These are phyloP conservation scores for Grammomys surdaster DNA, from an alignment of 2,113 vertebrate genomes.

Conservation along the genomic window DNA sequence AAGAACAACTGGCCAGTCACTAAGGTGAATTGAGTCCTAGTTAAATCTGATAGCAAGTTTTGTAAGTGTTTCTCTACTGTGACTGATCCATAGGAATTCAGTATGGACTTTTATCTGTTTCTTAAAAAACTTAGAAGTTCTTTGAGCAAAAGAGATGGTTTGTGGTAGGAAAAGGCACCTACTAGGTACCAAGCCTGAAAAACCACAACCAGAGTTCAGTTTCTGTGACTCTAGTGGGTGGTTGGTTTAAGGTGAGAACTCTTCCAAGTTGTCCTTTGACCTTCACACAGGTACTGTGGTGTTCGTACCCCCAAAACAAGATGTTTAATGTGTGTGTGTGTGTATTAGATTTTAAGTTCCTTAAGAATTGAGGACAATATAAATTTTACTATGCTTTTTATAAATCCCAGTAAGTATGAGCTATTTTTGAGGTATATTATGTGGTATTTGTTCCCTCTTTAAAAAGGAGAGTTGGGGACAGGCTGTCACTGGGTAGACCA, in stretches of 20 bases:
- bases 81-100: not conserved
- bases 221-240: too few species aligned
- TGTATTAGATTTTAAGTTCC: not conserved
- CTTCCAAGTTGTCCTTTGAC: not conserved
- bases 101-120: conserved; percentile 30
- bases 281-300: not conserved
- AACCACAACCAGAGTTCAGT: not conserved
- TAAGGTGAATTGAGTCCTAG: conserved; percentile 30
- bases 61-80: not conserved
- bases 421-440: not conserved
- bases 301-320: not conserved
- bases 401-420: not conserved
- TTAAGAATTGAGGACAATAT: conserved; percentile 16
- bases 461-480: not conserved
- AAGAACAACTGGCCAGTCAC: conserved; percentile 23
- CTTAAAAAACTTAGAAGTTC: not conserved
- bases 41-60: conserved; percentile 29
- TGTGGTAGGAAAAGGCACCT: not conserved
- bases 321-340: not conserved
- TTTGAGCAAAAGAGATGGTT: not conserved
- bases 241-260: not conserved
- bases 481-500: not conserved
- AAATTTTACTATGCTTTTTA: conserved; percentile 27
- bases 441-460: not conserved
- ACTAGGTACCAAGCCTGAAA: not conserved